Base-by-base conservation (phyloP, 2,888 invertebrate species). In the Prenolepis imparis region DNA sequence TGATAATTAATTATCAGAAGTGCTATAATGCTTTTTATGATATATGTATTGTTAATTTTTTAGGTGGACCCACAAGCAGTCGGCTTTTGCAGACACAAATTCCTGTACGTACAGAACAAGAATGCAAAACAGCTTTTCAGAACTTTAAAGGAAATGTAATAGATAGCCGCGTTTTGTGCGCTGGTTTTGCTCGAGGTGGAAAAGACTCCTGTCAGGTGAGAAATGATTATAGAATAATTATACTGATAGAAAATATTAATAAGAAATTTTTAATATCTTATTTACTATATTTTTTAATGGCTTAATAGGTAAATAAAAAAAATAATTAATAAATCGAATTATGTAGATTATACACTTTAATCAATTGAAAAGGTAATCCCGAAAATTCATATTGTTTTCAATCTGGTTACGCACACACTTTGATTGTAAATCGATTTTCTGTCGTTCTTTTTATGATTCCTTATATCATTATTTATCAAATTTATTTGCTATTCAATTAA, bases 131-230 rank as follows among this genome's bases (percentile, higher is more conserved):
- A 2, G 96, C 96, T 0, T 97, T 96, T 93, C 91, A 93, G 3
- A 94, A 93, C 6, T 96, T 96, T 93, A 95, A 95, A 89, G 94
- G 94, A 57, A 95, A 96, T 84, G 90, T 95, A 0, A 96, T 96
- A 48, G 97, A 97, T 91, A 94, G 96, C 28, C 95, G 96, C 0
- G 96, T 97, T 36, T 88, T 97, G 1, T 98, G 98, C 92, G 97
- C 97, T 0, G 97, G 97, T 0, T 96, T 94, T 92, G 93, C 95
- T 73, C 91, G 93, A 68, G 97, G 97, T 0, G 96, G 96, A 32
- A 96, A 96, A 93, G 97, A 97, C 92, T 96, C 97, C 61, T 97
- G 97, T 90, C 96, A 97, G 95, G 97, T 96, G 92, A 82, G 32
- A 57, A 39, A 78, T 57, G 44, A 63, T 61, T 28, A 0, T n/a